Conservation (phyloP, 30 jellyfish, hydroid and myxozoan genomes). For the Chrysaora quinquecirrha region DNA sequence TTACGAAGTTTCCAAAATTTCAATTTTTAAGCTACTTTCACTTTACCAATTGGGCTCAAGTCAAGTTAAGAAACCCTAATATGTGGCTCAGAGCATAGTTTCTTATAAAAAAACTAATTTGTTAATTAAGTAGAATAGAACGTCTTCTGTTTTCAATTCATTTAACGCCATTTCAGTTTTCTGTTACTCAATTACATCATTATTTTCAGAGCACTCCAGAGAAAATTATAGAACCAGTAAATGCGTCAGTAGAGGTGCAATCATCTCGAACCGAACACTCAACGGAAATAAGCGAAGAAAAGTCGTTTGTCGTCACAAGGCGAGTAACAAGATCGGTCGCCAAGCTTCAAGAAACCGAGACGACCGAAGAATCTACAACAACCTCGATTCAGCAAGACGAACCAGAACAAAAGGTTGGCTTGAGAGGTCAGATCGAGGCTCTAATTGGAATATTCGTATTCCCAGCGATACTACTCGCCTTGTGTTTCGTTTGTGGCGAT, state of each 20-base stretch:
- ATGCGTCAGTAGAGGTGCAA: not conserved
- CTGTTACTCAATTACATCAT: no score
- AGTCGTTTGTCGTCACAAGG: constrained; percentile 25
- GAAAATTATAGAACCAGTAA: not conserved
- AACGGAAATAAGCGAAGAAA: not conserved
- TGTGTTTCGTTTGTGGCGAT: constrained; percentile 51
- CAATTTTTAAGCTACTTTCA: no score
- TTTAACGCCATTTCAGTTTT: no score
- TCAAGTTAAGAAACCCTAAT: no score
- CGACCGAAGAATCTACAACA: not conserved
- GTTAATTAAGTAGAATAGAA: no score
- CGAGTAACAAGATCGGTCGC: constrained; percentile 60
- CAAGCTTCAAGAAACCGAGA: constrained; percentile 3
- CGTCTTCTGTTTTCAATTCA: no score
- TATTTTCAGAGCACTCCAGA: no score
- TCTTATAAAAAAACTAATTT: no score
- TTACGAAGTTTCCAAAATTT: no score
- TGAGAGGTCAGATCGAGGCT: constrained; percentile 39
- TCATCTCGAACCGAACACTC: not conserved
- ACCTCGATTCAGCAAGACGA: not conserved
- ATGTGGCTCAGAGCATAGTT: no score
- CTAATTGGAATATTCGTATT: constrained; percentile 7
- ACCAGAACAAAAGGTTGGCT: not conserved
- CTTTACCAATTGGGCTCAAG: no score
- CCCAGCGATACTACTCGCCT: constrained; percentile 25